A percentile compares a stretch with the other conserved stretches of the same genome.
Evolutionary conservation across 1,140 invertebrate species (phyloP).

Genomic region (Atta texana): DNA sequence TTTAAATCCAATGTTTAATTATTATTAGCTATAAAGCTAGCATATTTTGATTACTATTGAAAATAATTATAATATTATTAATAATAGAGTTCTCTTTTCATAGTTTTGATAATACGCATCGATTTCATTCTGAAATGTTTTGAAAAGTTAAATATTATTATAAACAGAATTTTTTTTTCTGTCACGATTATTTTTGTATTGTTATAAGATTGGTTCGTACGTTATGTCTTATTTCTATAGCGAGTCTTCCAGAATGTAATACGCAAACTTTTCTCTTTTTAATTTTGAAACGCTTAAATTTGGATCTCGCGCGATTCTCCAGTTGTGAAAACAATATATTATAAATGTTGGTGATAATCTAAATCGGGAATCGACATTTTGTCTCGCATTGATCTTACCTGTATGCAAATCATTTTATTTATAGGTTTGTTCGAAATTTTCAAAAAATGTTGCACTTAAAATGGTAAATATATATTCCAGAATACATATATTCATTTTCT

Average conservation of each 20-base stretch:
- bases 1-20: neutral
- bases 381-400: neutral
- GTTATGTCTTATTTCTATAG: neutral
- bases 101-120: too few relatives aligned
- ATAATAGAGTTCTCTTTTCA: too few relatives aligned
- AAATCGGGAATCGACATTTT: neutral
- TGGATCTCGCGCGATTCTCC: neutral
- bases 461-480: too few relatives aligned
- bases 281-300: neutral
- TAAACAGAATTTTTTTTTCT: neutral
- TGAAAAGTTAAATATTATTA: neutral
- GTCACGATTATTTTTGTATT: neutral
- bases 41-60: too few relatives aligned
- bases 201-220: neutral
- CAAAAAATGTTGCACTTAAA: too few relatives aligned
- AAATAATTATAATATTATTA: too few relatives aligned
- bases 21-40: neutral
- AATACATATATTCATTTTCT: too few relatives aligned
- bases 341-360: neutral
- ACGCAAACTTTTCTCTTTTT: neutral
- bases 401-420: neutral
- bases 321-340: neutral
- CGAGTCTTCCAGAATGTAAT: neutral
- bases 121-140: too few relatives aligned
- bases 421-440: too few relatives aligned